Conservation (phyloP, 2,888 invertebrate genomes). For the Drosophila limbata region DNA sequence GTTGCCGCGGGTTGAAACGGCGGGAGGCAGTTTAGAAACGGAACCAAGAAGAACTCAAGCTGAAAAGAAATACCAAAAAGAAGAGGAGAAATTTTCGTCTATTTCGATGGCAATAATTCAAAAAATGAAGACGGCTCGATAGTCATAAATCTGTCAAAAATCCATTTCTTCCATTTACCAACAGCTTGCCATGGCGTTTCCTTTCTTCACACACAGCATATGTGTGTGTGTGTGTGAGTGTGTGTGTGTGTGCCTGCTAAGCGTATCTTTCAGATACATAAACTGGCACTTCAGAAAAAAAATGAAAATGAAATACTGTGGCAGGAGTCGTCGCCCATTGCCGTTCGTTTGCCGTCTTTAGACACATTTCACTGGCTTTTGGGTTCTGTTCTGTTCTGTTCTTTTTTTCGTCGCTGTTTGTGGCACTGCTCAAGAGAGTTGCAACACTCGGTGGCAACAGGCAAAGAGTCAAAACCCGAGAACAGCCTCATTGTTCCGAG, state of each 20-base stretch:
- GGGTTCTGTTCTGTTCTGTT: conserved; percentile 42
- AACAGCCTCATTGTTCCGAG: conserved; percentile 48
- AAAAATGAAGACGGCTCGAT: conserved; percentile 85
- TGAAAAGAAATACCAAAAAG: conserved; percentile 23
- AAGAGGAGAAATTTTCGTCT: conserved; percentile 81
- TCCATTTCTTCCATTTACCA: conserved; percentile 85
- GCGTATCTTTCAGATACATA: conserved; percentile 82
- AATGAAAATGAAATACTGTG: conserved; percentile 64
- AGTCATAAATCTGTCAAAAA: conserved; percentile 86
- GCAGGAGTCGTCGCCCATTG: conserved; percentile 60
- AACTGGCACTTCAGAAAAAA: conserved; percentile 76
- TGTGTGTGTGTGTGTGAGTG: conserved; percentile 35
- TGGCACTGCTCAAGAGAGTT: conserved; percentile 48
- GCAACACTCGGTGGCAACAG: conserved; percentile 20
- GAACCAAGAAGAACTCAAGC: conserved; percentile 31
- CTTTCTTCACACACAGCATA: conserved; percentile 53
- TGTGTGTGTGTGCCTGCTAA: conserved; percentile 62
- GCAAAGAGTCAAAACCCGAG: conserved; percentile 26
- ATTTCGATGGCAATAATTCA: conserved; percentile 86
- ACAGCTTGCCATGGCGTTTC: conserved; percentile 77
- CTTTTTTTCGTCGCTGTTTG: conserved; percentile 38
- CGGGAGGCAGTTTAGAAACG: conserved; percentile 54
- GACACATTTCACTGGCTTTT: conserved; percentile 74
- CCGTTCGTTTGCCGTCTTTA: conserved; percentile 67
- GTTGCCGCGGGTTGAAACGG: conserved; percentile 33